Conservation (phyloP, 2,113 vertebrate genomes). For the Abramis brama region DNA sequence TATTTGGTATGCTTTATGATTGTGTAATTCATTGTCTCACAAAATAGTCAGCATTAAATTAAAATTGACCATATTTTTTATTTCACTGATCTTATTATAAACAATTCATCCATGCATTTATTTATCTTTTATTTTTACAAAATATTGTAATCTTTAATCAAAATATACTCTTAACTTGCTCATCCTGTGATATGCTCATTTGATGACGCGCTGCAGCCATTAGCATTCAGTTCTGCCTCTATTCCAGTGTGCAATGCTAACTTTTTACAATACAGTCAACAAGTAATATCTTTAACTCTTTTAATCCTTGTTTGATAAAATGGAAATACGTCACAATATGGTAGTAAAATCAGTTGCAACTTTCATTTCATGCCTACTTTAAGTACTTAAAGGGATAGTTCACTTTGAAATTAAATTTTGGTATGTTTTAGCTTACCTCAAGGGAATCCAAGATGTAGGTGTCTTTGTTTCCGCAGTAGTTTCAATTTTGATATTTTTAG, state of each 20-base stretch:
- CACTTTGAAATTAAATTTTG: no score
- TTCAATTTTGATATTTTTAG: no score
- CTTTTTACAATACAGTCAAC: background rate
- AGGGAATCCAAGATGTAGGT: no score
- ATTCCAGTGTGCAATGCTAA: background rate
- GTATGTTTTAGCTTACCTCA: no score
- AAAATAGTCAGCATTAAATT: background rate
- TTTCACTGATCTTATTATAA: background rate
- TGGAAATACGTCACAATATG: background rate
- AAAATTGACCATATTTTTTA: background rate
- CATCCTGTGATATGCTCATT: background rate
- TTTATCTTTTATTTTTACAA: background rate
- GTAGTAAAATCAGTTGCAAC: no score
- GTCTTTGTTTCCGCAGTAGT: no score
- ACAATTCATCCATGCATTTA: background rate
- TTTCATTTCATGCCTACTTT: background rate
- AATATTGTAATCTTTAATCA: background rate
- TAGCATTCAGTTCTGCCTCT: background rate
- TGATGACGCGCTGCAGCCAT: background rate
- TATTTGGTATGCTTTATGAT: background rate
- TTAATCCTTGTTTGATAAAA: background rate
- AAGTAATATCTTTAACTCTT: background rate
- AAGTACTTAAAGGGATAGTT: no score
- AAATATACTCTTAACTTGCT: background rate
- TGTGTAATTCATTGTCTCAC: background rate